Base-by-base conservation (phyloP, 2,113 vertebrate genomes). In the Hassar affinis region DNA sequence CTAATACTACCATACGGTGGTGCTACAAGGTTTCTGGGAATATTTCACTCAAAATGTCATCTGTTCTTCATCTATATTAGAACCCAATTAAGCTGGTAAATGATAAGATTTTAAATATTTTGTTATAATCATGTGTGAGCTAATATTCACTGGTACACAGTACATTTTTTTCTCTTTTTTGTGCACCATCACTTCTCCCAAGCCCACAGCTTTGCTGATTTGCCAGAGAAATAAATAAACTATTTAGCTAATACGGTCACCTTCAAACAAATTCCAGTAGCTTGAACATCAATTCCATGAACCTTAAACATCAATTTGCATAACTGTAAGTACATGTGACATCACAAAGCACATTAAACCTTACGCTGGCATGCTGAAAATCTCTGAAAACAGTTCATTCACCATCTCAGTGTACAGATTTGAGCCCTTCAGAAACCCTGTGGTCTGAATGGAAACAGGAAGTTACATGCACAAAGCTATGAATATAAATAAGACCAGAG, bases 1-100 rank as follows among this genome's bases (percentile, higher is more conserved):
- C 22, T 57, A 85, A 79, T 69, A 66, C 61, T 54, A 45, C 51
- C 81, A n/a, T 62, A 76, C 25, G 14, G 51, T 38, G 51, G 18
- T 77, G 74, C 74, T 52, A 38, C 35, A 77, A 56, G 56, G 49
- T 76, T 54, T 54, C 22, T 66, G 20, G 15, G 18, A 38, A 54
- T 22, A 35, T 76, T 56, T 54, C 3, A 54, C 74, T 54, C 10
- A 35, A 77, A 56, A 25, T 77, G 30, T 76, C 49, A 75, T 75
- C 47, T 72, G 45, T 25, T 71, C 20, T 49, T 51, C 22, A 51
- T 74, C 47, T 51, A 27, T 52, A 4, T 17, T 35, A 52, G 18
- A 77, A 38, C 9, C 51, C 27, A 30, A 75, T 47, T 20, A 74
- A 49, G 71, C n/a, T 75, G 3, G 2, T 27, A 5, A 49, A 47